These are phyloP conservation scores for Diadema setosum DNA, from an alignment of 35 echinoderm and acorn worm genomes.

Conservation along the genomic window DNA sequence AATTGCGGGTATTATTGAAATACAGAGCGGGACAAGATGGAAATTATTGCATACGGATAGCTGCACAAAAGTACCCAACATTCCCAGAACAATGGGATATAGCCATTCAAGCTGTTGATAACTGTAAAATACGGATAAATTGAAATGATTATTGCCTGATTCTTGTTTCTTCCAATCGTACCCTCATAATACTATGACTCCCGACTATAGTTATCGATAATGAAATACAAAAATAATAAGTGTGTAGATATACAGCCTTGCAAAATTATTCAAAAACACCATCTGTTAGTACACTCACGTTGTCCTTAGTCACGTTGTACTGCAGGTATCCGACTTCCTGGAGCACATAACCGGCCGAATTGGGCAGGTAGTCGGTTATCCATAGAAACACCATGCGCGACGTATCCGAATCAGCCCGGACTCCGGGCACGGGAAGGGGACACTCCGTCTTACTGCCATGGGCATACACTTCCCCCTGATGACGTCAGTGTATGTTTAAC, in stretches of 20 bases:
- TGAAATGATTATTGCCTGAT: too few species aligned
- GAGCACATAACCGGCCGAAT: slow-evolving; percentile 42
- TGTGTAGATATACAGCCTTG: too few species aligned
- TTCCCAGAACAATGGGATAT: too few species aligned
- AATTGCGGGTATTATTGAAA: too few species aligned
- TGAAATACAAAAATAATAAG: too few species aligned
- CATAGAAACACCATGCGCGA: slow-evolving; percentile 36
- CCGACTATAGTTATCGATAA: neutral
- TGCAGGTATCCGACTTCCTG: slow-evolving; percentile 35
- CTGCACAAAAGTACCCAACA: too few species aligned
- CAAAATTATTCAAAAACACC: neutral
- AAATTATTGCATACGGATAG: too few species aligned
- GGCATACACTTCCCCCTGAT: slow-evolving; percentile 36
- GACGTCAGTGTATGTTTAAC: neutral
- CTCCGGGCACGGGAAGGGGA: slow-evolving; percentile 20
- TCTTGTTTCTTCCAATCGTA: neutral
- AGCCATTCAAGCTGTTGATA: too few species aligned
- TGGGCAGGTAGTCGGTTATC: slow-evolving; percentile 51
- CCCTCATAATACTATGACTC: neutral
- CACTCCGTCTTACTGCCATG: slow-evolving; percentile 8
- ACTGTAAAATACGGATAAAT: too few species aligned
- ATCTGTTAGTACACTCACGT: slow-evolving; percentile 3
- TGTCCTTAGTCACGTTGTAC: slow-evolving; percentile 31
- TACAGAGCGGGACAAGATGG: too few species aligned
- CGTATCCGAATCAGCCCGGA: slow-evolving; percentile 21